Evolutionary conservation across 2,797 vertebrate genomes (phyloP).

Genomic region (Geotrypetes seraphini): DNA sequence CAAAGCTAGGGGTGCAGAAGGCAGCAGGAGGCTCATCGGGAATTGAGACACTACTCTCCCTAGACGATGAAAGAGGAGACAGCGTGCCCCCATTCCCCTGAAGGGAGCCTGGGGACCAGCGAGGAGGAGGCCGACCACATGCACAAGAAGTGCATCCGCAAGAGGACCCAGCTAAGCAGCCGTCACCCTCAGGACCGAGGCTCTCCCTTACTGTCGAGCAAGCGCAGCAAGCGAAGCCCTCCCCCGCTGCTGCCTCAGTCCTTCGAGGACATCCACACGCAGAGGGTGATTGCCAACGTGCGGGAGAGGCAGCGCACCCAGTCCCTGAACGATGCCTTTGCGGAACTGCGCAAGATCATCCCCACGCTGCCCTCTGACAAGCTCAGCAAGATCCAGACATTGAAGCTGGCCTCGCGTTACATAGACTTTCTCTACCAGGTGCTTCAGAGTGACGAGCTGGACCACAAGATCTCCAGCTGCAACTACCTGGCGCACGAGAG

Average conservation of each 20-base stretch:
- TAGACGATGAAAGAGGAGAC: conserved; percentile 70
- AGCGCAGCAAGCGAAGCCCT: conserved; percentile 63
- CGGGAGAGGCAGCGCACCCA: conserved; percentile 80
- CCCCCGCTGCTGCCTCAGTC: conserved; percentile 43
- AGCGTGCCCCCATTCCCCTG: conserved; percentile 55
- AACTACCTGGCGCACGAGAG: conserved; percentile 82
- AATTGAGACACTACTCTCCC: neutral
- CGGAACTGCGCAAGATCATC: conserved; percentile 80
- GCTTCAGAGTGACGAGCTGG: conserved; percentile 79
- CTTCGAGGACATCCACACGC: conserved; percentile 69
- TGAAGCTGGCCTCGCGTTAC: conserved; percentile 81
- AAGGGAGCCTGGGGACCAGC: conserved; percentile 57
- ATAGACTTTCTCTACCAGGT: conserved; percentile 89
- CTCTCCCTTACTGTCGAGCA: conserved; percentile 51
- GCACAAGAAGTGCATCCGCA: conserved; percentile 57
- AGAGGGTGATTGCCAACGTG: conserved; percentile 78
- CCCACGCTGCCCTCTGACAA: conserved; percentile 85
- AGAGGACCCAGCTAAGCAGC: conserved; percentile 51
- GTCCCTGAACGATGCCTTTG: conserved; percentile 81
- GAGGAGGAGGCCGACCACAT: conserved; percentile 54
- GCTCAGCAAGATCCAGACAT: conserved; percentile 88
- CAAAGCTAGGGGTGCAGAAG: neutral
- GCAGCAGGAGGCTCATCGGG: neutral
- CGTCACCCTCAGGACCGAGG: conserved; percentile 33
- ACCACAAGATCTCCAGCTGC: conserved; percentile 71